These are phyloP conservation scores for Metacarcinus magister DNA, from an alignment of 2,888 invertebrate species.

Conservation along the genomic window DNA sequence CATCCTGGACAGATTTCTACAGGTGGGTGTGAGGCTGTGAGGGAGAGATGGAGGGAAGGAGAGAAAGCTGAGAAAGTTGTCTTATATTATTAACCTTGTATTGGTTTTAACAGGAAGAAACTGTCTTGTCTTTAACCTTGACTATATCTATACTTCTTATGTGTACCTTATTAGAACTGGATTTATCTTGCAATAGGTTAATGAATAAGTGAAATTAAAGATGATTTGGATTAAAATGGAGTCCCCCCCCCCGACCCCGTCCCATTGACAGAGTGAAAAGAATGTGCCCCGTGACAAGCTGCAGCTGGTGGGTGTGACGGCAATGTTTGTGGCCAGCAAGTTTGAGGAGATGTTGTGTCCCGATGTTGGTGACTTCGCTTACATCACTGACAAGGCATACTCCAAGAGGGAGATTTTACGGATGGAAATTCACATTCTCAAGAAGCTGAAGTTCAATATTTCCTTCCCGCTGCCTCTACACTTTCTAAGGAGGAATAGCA, in stretches of 20 bases:
- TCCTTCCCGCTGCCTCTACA: conserved; percentile 94
- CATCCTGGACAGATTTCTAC: conserved; percentile 95
- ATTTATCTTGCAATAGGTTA: no score
- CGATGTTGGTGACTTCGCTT: conserved; percentile 94
- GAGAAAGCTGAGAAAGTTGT: no score
- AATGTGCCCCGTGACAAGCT: conserved; percentile 89
- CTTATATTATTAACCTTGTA: no score
- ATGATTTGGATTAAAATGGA: no score
- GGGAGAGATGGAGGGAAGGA: background rate
- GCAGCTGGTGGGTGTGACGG: conserved; percentile 95
- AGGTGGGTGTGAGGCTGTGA: conserved; percentile 86
- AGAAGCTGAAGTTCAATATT: conserved; percentile 91
- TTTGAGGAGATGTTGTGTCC: conserved; percentile 97
- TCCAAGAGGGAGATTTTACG: conserved; percentile 90
- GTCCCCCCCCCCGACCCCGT: no score
- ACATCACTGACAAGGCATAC: conserved; percentile 95
- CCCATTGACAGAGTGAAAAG: conserved; percentile 86
- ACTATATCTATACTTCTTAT: no score
- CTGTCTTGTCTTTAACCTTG: no score
- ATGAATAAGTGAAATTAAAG: no score
- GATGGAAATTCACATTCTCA: conserved; percentile 93
- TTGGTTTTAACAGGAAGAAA: no score
- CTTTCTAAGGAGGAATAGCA: conserved; percentile 89
- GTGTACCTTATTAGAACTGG: no score
- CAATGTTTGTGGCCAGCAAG: conserved; percentile 95